Base-by-base conservation (phyloP, 2,888 invertebrate species). In the Stenichneumon culpator region DNA sequence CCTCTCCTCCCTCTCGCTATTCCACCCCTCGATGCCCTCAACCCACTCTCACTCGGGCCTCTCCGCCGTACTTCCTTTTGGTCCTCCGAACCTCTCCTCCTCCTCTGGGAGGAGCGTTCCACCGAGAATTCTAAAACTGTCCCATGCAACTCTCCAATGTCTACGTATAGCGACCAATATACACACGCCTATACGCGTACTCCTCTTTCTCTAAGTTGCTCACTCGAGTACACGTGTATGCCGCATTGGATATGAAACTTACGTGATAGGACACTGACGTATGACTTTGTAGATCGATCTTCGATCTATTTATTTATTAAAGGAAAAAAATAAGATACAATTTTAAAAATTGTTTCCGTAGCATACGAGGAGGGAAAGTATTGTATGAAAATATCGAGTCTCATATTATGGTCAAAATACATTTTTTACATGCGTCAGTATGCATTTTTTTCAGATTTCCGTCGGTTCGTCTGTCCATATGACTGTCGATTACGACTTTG, bases 1-100 rank as follows among this genome's bases (percentile, higher is more conserved):
- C 84, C 81, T 72, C 82, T 77, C 83, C 79, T 70, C 79, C 84
- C 78, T 83, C 83, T 75, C 82, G 75, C 83, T 87, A 79, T 84
- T 84, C 68, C 77, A 79, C 74, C 60, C 79, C 67, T 32, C 65
- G n/a, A 50, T 78, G 28, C 65, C 44, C 67, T 39, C 22, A 6
- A 54, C 28, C 32, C 81, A 72, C 79, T 22, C 72, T 80, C 65
- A 32, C 74, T 32, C 79, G 68, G 72, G 52, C 28, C 54, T 82
- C 65, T 67, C 69, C 52, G 65, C 22, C 36, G 50, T 74, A 63
- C 67, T 70, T 82, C 79, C 60, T 69, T 70, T 79, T 57, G 68
- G 80, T 73, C 75, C 70, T 65, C 28, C 25, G 60, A 39, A 50
- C 81, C 44, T 16, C 44, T 11, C 44, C 44, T 47, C 44, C 44